Evolutionary conservation across 2,113 vertebrate species (phyloP).

Genomic region (Eulacestoma nigropectus): DNA sequence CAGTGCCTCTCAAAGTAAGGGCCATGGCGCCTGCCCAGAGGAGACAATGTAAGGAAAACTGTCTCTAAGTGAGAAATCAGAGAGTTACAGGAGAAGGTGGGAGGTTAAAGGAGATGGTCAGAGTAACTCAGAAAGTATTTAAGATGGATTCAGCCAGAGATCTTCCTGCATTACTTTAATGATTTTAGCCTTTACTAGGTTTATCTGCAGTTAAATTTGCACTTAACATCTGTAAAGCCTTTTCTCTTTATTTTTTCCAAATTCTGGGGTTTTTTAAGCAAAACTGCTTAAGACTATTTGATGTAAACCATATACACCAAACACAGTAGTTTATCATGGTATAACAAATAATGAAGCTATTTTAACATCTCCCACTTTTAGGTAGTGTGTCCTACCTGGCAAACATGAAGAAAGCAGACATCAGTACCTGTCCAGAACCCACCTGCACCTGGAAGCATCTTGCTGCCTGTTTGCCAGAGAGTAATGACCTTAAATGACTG

Average conservation of each 20-base stretch:
- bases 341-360: neutral
- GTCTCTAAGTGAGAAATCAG: neutral
- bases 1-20: neutral
- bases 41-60: neutral
- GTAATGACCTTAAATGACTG: neutral
- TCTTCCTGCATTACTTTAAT: neutral
- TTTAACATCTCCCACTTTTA: neutral
- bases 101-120: neutral
- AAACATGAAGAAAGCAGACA: neutral
- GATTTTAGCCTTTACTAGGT: neutral
- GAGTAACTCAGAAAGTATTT: neutral
- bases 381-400: neutral
- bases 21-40: neutral
- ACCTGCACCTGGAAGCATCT: neutral
- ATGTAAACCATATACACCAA: neutral
- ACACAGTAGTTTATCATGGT: neutral
- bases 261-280: neutral
- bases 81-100: neutral
- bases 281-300: neutral
- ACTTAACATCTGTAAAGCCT: neutral
- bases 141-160: neutral
- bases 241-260: neutral
- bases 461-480: neutral
- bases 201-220: neutral
- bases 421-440: neutral